phyloP scores from a whole-genome alignment of 1,140 invertebrate species.

The Sinella curviseta region DNA sequence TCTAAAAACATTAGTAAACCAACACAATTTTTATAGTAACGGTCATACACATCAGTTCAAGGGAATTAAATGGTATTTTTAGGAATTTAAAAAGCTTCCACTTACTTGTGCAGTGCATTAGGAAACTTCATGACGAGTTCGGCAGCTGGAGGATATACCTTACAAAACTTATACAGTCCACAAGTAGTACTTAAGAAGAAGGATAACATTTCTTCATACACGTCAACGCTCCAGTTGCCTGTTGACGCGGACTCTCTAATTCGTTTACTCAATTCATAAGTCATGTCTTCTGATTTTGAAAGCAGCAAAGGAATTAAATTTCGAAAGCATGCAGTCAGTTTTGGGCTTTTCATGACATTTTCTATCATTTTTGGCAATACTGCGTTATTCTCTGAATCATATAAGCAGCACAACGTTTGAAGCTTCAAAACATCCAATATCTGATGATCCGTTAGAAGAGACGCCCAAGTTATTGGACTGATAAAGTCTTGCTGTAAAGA shows the following conservation, averaged over 20 bases:
- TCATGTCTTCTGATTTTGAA: constrained; percentile 41
- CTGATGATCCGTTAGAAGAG: constrained; percentile 59
- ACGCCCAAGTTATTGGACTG: constrained; percentile 56
- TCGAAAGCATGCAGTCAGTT: constrained; percentile 54
- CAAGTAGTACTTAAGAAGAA: constrained; percentile 56
- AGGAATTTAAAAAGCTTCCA: neutral
- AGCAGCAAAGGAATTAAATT: constrained; percentile 52
- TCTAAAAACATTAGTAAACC: too few relatives aligned
- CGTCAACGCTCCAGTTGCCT: constrained; percentile 14
- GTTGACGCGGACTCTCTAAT: neutral
- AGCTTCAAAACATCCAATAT: constrained; percentile 61
- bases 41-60: too few relatives aligned
- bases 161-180: constrained; percentile 56
- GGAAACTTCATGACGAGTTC: constrained; percentile 50
- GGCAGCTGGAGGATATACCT: constrained; percentile 54
- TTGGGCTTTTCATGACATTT: constrained; percentile 57
- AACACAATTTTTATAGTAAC: constrained; percentile 11
- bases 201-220: constrained; percentile 53
- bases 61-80: too few relatives aligned
- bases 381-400: constrained; percentile 54
- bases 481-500: constrained; percentile 54
- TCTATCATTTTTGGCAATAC: constrained; percentile 57
- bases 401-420: constrained; percentile 59
- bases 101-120: constrained; percentile 31
- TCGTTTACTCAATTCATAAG: constrained; percentile 48